Percentiles rank a stretch among this genome's conserved stretches.
phyloP scores from a whole-genome alignment of 2,797 vertebrate species.

The Anabas testudineus region DNA sequence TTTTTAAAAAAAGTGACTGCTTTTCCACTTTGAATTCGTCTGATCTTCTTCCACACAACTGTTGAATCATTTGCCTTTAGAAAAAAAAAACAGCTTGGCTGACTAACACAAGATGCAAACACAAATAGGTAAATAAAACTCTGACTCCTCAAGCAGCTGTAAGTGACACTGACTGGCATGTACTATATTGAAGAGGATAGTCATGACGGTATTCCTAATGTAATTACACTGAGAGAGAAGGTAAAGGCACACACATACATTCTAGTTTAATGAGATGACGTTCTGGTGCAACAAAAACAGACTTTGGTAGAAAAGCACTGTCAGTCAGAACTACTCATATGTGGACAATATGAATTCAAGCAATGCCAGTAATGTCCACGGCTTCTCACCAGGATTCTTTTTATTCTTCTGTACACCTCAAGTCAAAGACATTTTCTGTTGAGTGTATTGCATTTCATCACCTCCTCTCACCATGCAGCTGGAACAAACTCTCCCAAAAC shows the following conservation, averaged over 20 bases:
- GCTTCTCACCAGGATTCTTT: background rate
- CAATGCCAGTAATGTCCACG: background rate
- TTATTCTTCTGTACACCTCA: background rate
- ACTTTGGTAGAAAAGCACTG: conserved; percentile 4
- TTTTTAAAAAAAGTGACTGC: conserved; percentile 49
- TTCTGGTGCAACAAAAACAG: conserved; percentile 18
- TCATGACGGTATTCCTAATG: conserved; percentile 31
- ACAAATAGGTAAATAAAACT: conserved; percentile 50
- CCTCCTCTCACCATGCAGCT: conserved; percentile 23
- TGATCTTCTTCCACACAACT: conserved; percentile 60
- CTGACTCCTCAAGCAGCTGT: conserved; percentile 43
- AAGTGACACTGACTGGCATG: conserved; percentile 35
- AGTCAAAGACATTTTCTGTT: conserved; percentile 4
- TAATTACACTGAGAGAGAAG: conserved; percentile 9
- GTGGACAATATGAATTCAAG: background rate
- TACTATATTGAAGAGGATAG: conserved; percentile 15
- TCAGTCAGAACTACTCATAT: conserved; percentile 14
- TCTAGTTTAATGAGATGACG: conserved; percentile 13
- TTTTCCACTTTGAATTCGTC: conserved; percentile 55
- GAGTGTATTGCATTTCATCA: conserved; percentile 8
- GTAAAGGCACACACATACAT: conserved; percentile 1
- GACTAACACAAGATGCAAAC: conserved; percentile 48
- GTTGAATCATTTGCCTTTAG: conserved; percentile 61
- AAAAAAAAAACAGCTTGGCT: conserved; percentile 35
- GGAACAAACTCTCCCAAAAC: conserved; percentile 37